These are phyloP conservation scores for Drosophila elegans DNA, from an alignment of 1,140 invertebrate species.

Conservation along the genomic window DNA sequence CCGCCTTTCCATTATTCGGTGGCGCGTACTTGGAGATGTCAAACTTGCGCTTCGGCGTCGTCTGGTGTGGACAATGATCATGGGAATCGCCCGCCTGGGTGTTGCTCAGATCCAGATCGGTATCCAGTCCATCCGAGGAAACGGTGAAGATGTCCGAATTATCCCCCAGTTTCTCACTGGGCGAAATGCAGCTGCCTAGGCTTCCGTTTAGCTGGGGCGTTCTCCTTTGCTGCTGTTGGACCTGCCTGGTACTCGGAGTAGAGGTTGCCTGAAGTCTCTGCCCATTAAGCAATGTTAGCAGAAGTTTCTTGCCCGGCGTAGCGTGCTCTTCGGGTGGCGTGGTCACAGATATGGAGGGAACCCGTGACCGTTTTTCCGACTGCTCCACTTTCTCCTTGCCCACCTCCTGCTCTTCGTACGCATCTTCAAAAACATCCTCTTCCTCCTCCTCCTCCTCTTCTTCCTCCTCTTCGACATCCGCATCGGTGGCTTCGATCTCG, in stretches of 20 bases:
- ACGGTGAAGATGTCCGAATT: constrained; percentile 84
- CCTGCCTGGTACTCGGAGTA: constrained; percentile 55
- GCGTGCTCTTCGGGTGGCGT: constrained; percentile 12
- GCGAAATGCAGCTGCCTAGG: constrained; percentile 76
- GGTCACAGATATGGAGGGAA: constrained; percentile 26
- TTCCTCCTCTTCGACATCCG: constrained; percentile 63
- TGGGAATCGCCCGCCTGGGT: constrained; percentile 61
- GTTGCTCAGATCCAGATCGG: constrained; percentile 80
- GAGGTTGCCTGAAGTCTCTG: constrained; percentile 61
- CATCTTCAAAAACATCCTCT: constrained; percentile 64
- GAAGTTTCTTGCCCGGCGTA: constrained; percentile 44
- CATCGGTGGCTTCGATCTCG: constrained; percentile 74
- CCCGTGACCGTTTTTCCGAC: constrained; percentile 31
- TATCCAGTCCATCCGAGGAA: constrained; percentile 80
- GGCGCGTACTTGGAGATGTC: constrained; percentile 79
- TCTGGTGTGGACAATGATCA: constrained; percentile 57
- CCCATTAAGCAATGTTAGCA: constrained; percentile 57
- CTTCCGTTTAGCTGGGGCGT: constrained; percentile 76
- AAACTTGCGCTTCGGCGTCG: constrained; percentile 75
- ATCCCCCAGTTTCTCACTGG: constrained; percentile 78
- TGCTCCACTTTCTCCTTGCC: constrained; percentile 20
- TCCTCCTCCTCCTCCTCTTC: constrained; percentile 55
- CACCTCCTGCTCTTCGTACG: constrained; percentile 43
- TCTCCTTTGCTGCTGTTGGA: constrained; percentile 47
- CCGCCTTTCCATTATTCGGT: constrained; percentile 67